Conservation (phyloP, 2,888 invertebrate genomes). For the Tachystola acroxantha region DNA sequence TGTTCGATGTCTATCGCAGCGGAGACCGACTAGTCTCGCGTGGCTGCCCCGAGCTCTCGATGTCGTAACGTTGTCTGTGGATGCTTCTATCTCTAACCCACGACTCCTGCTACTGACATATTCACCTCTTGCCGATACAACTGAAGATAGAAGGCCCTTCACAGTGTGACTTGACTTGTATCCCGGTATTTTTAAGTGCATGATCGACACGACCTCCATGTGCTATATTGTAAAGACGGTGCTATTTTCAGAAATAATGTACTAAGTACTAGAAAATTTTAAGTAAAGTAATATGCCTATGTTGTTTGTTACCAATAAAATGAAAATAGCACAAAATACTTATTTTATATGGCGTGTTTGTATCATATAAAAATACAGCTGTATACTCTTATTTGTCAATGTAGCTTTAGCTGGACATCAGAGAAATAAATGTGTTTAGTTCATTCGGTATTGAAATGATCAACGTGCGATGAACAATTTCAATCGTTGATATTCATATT, state of each 20-base stretch:
- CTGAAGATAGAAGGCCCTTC: slow-evolving; percentile 5
- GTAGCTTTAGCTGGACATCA: slow-evolving; percentile 25
- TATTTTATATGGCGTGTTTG: slow-evolving; percentile 44
- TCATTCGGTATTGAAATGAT: no score
- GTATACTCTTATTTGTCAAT: slow-evolving; percentile 25
- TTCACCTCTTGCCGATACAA: slow-evolving; percentile 7
- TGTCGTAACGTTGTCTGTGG: slow-evolving; percentile 66
- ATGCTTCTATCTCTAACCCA: slow-evolving; percentile 63
- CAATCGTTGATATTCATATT: not conserved
- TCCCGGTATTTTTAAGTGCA: slow-evolving; percentile 35
- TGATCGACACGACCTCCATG: slow-evolving; percentile 42
- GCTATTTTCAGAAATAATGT: slow-evolving; percentile 20
- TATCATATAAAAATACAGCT: slow-evolving; percentile 31
- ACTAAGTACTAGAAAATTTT: slow-evolving; percentile 4
- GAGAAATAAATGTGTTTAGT: slow-evolving; percentile 18
- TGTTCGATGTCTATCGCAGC: slow-evolving; percentile 69
- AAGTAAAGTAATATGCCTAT: slow-evolving; percentile 6
- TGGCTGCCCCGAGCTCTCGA: slow-evolving; percentile 66
- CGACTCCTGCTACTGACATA: slow-evolving; percentile 37
- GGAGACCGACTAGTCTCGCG: slow-evolving; percentile 53
- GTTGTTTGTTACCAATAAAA: slow-evolving; percentile 11
- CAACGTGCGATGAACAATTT: no score
- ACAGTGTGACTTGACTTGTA: slow-evolving; percentile 17
- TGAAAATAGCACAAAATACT: slow-evolving; percentile 44
- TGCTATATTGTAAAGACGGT: slow-evolving; percentile 43